A percentile compares a stretch with the other conserved stretches of the same genome.
phyloP scores from a whole-genome alignment of 2,888 invertebrate species.

The Chrysolina haemoptera region DNA sequence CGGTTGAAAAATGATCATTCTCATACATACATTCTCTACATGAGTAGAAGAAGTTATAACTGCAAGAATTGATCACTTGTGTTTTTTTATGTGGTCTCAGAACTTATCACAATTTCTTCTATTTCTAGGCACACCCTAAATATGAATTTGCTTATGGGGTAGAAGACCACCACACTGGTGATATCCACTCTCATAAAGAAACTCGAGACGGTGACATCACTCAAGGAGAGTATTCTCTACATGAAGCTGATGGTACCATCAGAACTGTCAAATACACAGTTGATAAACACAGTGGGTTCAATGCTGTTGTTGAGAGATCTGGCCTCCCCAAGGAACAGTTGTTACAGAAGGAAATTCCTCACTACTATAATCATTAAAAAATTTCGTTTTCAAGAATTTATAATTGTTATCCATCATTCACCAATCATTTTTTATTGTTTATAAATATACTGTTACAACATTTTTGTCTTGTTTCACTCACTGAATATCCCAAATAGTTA shows the following conservation, averaged over 20 bases:
- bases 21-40: no score
- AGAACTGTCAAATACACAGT: conserved; percentile 82
- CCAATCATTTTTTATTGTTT: background rate
- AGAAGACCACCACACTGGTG: conserved; percentile 81
- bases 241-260: conserved; percentile 82
- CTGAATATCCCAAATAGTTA: no score
- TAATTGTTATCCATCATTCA: background rate
- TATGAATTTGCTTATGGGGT: conserved; percentile 84
- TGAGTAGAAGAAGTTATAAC: no score
- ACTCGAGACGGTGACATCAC: conserved; percentile 81
- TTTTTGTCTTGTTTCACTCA: background rate
- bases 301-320: conserved; percentile 70
- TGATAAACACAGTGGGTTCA: conserved; percentile 82
- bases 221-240: conserved; percentile 79
- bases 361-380: conserved; percentile 36
- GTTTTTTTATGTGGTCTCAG: no score
- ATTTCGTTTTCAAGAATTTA: background rate
- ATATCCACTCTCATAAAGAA: conserved; percentile 82
- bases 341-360: conserved; percentile 5
- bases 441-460: background rate
- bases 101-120: background rate
- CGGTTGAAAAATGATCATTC: no score
- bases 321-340: conserved; percentile 65
- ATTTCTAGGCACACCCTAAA: conserved; percentile 79
- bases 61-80: no score